These are phyloP conservation scores for Vimba vimba DNA, from an alignment of 2,113 vertebrate species.

Conservation along the genomic window DNA sequence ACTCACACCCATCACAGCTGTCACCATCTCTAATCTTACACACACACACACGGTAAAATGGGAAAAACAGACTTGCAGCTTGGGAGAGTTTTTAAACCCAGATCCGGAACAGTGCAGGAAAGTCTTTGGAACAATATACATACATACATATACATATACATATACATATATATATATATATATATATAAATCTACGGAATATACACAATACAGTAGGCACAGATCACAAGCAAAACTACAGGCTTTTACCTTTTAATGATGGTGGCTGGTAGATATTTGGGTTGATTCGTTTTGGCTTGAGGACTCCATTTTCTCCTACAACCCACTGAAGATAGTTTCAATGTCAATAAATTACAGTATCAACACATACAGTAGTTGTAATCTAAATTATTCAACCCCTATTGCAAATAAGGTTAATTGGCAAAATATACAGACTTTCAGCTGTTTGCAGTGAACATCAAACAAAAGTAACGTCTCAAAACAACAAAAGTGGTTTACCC, in stretches of 20 bases:
- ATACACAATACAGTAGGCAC: constrained; percentile 55
- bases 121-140: constrained; percentile 4
- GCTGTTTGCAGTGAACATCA: too few species aligned
- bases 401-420: too few species aligned
- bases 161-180: constrained; percentile 7
- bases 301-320: constrained; percentile 89
- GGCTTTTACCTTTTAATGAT: constrained; percentile 89
- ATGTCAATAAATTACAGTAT: too few species aligned
- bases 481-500: too few species aligned
- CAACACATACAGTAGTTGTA: too few species aligned
- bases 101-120: constrained; percentile 23
- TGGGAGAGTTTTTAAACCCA: constrained; percentile 4
- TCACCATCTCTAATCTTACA: constrained; percentile 64
- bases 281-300: constrained; percentile 90
- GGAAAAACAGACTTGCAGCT: constrained; percentile 26
- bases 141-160: background rate
- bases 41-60: constrained; percentile 20
- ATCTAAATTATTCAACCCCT: too few species aligned
- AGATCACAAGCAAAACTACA: constrained; percentile 36
- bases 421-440: too few species aligned
- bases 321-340: constrained; percentile 78
- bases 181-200: constrained; percentile 42
- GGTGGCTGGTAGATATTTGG: constrained; percentile 92
- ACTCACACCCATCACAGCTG: constrained; percentile 79
- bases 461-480: too few species aligned